These are phyloP conservation scores for Campodea augens DNA, from an alignment of 1,140 invertebrate species.

Conservation along the genomic window DNA sequence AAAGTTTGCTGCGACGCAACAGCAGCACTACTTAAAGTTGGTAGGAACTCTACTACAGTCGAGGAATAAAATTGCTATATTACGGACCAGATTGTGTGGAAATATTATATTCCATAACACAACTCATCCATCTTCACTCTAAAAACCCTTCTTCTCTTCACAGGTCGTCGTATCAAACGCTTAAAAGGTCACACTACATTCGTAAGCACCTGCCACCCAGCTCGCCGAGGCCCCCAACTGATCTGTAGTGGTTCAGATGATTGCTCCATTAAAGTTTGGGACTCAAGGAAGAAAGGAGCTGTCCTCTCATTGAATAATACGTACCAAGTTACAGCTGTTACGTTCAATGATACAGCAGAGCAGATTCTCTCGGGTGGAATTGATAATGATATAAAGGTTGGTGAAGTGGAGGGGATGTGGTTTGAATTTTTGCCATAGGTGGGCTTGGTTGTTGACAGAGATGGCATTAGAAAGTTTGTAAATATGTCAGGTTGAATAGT, in stretches of 20 bases:
- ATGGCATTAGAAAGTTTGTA: too few relatives aligned
- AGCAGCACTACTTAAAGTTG: too few relatives aligned
- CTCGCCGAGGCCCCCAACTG: slow-evolving; percentile 68
- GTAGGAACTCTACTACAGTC: too few relatives aligned
- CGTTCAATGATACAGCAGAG: slow-evolving; percentile 91
- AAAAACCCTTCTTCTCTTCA: too few relatives aligned
- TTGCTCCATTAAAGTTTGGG: slow-evolving; percentile 82
- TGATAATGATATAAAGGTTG: slow-evolving; percentile 89
- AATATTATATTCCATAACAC: too few relatives aligned
- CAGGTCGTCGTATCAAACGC: not conserved
- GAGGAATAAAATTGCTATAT: slow-evolving; percentile 80
- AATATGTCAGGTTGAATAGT: not conserved
- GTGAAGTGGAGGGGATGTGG: not conserved
- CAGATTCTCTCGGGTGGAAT: slow-evolving; percentile 78
- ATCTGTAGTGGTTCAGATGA: slow-evolving; percentile 91
- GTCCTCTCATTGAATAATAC: slow-evolving; percentile 58
- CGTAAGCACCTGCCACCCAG: slow-evolving; percentile 62
- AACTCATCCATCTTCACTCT: too few relatives aligned
- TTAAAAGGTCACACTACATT: slow-evolving; percentile 58
- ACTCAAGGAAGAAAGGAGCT: slow-evolving; percentile 56
- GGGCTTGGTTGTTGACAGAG: not conserved
- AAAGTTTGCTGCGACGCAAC: too few relatives aligned
- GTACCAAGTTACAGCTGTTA: slow-evolving; percentile 73
- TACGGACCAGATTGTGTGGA: slow-evolving; percentile 12
- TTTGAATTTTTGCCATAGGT: not conserved